These are phyloP conservation scores for Sipha maydis DNA, from an alignment of 2,888 invertebrate species.

Conservation along the genomic window DNA sequence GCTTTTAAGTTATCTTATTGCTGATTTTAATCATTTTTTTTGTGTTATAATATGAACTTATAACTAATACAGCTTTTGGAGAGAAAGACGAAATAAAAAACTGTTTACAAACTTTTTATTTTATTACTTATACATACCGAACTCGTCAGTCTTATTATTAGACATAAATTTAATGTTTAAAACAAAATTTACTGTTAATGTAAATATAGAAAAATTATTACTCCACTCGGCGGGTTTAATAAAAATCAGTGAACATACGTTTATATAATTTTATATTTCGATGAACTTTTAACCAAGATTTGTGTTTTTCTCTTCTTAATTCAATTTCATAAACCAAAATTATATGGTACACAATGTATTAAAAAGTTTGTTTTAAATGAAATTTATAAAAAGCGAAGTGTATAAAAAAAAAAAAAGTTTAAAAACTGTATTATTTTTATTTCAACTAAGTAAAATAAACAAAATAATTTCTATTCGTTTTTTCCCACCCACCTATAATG, in stretches of 20 bases:
- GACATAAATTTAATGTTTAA: too few relatives aligned
- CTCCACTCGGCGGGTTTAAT: background rate
- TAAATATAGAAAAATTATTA: background rate
- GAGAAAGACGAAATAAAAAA: too few relatives aligned
- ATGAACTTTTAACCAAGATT: conserved; percentile 33
- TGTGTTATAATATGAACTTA: too few relatives aligned
- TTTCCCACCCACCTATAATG: background rate
- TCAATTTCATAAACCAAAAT: conserved; percentile 1
- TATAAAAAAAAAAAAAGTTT: background rate
- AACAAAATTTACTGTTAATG: background rate
- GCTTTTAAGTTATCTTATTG: too few relatives aligned
- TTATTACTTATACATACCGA: too few relatives aligned
- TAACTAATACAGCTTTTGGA: too few relatives aligned
- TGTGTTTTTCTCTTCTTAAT: conserved; percentile 28
- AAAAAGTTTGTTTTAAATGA: conserved; percentile 24
- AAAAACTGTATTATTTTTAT: background rate
- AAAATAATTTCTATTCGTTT: background rate
- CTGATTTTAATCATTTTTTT: too few relatives aligned
- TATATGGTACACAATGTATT: background rate
- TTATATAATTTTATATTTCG: background rate
- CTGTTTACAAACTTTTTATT: too few relatives aligned
- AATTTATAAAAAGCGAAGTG: background rate
- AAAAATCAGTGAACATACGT: background rate
- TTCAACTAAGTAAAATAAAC: background rate
- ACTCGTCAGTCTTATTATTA: too few relatives aligned